Evolutionary conservation across 2,113 vertebrate species (phyloP), one percentile per base, ranked within the genome.

Genomic region (Rana temporaria): DNA sequence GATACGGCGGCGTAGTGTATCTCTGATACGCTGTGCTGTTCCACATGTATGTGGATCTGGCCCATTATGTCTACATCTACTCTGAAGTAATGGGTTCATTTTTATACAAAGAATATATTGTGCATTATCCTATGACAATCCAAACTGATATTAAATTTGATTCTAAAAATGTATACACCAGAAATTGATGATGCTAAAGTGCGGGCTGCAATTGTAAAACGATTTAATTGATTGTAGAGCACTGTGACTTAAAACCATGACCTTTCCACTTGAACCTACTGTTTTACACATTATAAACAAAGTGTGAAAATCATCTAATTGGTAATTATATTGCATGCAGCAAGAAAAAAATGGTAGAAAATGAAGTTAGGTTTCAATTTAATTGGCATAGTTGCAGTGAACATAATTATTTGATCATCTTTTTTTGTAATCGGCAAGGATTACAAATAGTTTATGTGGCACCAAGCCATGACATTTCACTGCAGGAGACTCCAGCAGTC

Each of bases 361-460:
- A 78, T 65, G 59, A 65, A 53, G 59, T 65, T 63, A 68, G 55
- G 65, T 24, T 69, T 34, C 55, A 70, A 57, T 79, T 69, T 79
- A 79, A 79, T 79, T 79, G 78, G 78, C 12, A 68, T 69, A 69
- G 26, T 60, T 55, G 42, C 65, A 60, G 20, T 12, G 78, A 70
- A 56, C 55, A 69, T 70, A 69, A 79, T 79, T 79, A 68, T 69
- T 79, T 79, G 65, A 79, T 79, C 66, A 68, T 79, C 55, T 79
- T 79, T 79, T 73, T 79, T 79, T 69, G 65, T 79, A 42, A 79
- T 69, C n/a, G 32, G 65, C 32, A 57, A 60, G 53, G 52, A 69
- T 42, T 60, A 69, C 53, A 79, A 48, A 78, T 78, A 78, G 76
- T 66, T 79, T 59, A 16, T 69, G 30, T 79, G 52, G 78, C 52